Evolutionary conservation across 2,113 vertebrate species (phyloP), one percentile per base, ranked within the genome.

Genomic region (Elachura formosa): DNA sequence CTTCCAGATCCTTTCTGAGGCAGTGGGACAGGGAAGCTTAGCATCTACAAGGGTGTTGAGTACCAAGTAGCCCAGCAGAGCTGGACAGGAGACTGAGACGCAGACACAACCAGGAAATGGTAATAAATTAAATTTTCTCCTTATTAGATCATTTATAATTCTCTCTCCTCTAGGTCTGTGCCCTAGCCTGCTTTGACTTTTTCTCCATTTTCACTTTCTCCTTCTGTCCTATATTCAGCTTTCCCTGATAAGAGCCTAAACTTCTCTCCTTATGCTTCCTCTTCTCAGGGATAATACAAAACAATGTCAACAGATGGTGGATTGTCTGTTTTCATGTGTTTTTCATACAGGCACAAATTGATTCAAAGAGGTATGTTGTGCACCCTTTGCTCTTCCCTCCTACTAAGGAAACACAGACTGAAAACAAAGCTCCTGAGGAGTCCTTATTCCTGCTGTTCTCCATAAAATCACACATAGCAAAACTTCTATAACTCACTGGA

Each of bases 301-400:
- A 2, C 18, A 52, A 58, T 31, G 69, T 54, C 54, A 94, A 36
- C 29, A 78, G 78, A 62, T 55, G 66, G 61, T 31, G 8, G 5
- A 40, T 87, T 55, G 18, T 75, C 56, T 63, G 61, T 74, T 91
- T 84, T 67, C 51, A 14, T 56, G 56, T 87, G 78, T 67, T 77
- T 87, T 63, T 71, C 3, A 0, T 82, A 64, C 38, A 67, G 6
- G 8, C 26, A 52, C 51, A 90, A 48, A 79, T 13, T 78, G 56
- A 85, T 82, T 67, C 66, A 89, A 10, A 74, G 56, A 77, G 23
- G 43, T 56, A n/a, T 0, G 0, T 28, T 67, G 38, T 1, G 3
- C 36, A 75, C 36, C 56, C 66, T 90, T 92, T 55, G 40, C 66
- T 93, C 52, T 94, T 90, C 82, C 41, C 73, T 84, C 64, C 81